Evolutionary conservation across 2,888 invertebrate genomes (phyloP).

Genomic region (Lamellibrachia satsuma): DNA sequence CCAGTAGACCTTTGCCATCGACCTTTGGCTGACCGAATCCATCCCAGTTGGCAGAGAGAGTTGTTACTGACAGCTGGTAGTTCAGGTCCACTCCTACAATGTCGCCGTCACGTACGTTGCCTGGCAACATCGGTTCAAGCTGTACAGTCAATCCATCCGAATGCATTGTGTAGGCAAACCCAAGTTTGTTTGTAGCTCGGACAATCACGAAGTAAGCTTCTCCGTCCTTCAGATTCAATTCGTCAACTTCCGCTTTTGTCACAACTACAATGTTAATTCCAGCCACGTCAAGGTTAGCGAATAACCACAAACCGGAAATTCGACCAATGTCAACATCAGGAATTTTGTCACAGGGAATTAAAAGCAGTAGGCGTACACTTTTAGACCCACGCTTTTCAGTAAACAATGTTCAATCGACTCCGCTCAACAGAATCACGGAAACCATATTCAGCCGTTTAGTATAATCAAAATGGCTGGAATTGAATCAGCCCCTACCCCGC

Average conservation of each 20-base stretch:
- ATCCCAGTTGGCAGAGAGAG: conserved; percentile 51
- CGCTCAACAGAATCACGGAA: no score
- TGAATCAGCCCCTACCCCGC: no score
- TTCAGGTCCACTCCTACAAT: conserved; percentile 46
- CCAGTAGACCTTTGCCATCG: background rate
- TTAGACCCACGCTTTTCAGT: no score
- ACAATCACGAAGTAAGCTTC: conserved; percentile 45
- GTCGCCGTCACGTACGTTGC: conserved; percentile 49
- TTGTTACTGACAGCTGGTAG: conserved; percentile 41
- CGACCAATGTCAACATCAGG: no score
- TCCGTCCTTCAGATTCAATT: conserved; percentile 45
- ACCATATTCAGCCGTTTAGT: no score
- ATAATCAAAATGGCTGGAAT: no score
- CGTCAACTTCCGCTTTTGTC: conserved; percentile 35
- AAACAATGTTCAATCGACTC: no score
- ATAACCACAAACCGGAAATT: background rate
- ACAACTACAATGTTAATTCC: background rate
- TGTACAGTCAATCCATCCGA: conserved; percentile 50
- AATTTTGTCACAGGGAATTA: no score
- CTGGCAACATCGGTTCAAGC: conserved; percentile 49
- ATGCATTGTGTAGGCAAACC: conserved; percentile 44
- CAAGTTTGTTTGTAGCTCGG: conserved; percentile 43
- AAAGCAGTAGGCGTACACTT: no score
- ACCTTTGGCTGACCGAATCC: conserved; percentile 45
- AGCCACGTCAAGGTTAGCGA: background rate